phyloP scores from a whole-genome alignment of 2,113 vertebrate genomes.

The Prunella fulvescens region DNA sequence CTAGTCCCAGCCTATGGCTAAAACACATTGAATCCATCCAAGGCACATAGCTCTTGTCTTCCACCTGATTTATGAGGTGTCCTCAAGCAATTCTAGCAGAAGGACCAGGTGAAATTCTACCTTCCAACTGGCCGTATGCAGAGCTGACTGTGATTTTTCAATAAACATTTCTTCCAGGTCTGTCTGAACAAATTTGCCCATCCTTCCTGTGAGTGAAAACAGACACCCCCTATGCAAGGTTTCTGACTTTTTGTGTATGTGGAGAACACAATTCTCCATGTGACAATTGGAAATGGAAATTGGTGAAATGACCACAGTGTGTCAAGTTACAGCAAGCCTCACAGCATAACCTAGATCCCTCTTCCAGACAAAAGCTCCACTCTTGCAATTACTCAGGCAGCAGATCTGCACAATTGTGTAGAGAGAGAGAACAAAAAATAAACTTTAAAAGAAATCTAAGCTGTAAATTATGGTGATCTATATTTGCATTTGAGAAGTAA shows the following conservation, averaged over 20 bases:
- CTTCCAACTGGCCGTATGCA: neutral
- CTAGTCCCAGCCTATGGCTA: neutral
- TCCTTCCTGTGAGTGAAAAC: neutral
- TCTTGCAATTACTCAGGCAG: neutral
- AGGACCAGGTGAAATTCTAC: neutral
- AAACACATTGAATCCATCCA: neutral
- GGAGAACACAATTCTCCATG: neutral
- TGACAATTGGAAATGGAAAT: neutral
- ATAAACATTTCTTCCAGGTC: neutral
- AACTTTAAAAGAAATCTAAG: neutral
- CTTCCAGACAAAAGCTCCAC: neutral
- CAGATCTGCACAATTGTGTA: neutral
- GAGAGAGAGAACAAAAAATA: neutral
- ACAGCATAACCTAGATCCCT: neutral
- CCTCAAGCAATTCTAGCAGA: neutral
- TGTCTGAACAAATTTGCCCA: neutral
- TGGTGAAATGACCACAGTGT: neutral
- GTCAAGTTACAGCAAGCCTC: neutral
- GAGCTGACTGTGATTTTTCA: neutral
- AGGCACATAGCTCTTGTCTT: neutral
- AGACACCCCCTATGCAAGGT: neutral
- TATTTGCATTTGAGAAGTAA: conserved; percentile 42
- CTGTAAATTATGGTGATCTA: conserved; percentile 5
- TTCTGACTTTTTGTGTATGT: neutral
- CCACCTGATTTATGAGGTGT: neutral